A percentile compares a stretch with the other conserved stretches of the same genome.
phyloP scores from a whole-genome alignment of 2,888 invertebrate genomes.

The Pheosia tremula region DNA sequence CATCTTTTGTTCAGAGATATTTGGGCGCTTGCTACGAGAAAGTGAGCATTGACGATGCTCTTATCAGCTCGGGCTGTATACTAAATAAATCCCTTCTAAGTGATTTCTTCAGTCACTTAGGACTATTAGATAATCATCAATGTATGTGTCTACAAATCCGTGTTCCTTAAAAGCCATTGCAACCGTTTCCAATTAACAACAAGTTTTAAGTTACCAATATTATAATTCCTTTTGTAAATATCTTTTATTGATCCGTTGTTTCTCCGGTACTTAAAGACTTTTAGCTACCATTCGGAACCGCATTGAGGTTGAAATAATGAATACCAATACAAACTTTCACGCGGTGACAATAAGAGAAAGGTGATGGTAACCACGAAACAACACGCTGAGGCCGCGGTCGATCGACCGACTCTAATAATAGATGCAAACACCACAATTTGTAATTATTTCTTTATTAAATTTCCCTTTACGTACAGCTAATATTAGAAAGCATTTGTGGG shows the following conservation, averaged over 20 bases:
- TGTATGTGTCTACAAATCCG: no score
- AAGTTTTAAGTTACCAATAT: no score
- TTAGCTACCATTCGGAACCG: slow-evolving; percentile 2
- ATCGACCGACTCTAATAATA: neutral
- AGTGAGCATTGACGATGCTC: no score
- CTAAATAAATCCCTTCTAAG: no score
- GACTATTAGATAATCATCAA: no score
- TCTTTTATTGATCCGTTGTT: neutral
- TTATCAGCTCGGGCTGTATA: no score
- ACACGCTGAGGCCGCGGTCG: slow-evolving; percentile 8
- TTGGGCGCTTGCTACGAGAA: no score
- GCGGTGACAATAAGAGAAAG: slow-evolving; percentile 39
- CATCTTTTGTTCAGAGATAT: no score
- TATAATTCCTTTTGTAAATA: neutral
- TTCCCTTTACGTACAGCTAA: neutral
- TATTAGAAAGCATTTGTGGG: neutral
- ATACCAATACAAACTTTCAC: slow-evolving; percentile 31
- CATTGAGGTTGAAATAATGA: slow-evolving; percentile 7
- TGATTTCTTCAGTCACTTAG: no score
- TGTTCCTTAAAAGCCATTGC: no score
- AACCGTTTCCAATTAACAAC: no score
- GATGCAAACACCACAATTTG: neutral
- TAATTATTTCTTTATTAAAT: neutral
- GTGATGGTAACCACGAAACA: slow-evolving; percentile 32
- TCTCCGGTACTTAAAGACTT: neutral